Evolutionary conservation across 2,113 vertebrate genomes (phyloP).

Genomic region (Lophius piscatorius): DNA sequence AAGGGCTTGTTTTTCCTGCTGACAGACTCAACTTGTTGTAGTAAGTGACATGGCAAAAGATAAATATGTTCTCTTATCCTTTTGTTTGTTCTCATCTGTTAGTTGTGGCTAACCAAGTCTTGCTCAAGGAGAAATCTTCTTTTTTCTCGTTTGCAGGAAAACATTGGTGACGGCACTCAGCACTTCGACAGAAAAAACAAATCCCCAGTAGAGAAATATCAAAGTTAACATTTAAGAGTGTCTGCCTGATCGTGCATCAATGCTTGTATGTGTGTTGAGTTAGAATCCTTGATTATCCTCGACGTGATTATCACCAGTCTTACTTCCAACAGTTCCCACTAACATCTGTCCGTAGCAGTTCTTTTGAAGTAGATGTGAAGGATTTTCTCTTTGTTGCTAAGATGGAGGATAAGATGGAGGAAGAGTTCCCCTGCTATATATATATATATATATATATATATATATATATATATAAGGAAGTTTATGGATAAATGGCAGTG

Average conservation of each 20-base stretch:
- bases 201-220: neutral
- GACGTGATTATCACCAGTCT: constrained; percentile 59
- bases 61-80: neutral
- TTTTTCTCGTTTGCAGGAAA: too few species aligned
- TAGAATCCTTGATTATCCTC: constrained; percentile 53
- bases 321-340: constrained; percentile 51
- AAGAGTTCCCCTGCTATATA: constrained; percentile 32
- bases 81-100: neutral
- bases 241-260: constrained; percentile 36
- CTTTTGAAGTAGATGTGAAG: constrained; percentile 21
- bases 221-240: constrained; percentile 1
- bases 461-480: constrained; percentile 37
- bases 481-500: constrained; percentile 46
- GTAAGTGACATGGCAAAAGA: neutral
- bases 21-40: neutral
- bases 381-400: constrained; percentile 41
- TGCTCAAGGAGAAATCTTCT: too few species aligned
- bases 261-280: constrained; percentile 14
- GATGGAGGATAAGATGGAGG: constrained; percentile 40
- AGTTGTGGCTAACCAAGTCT: too few species aligned
- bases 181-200: neutral
- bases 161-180: too few species aligned
- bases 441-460: too few species aligned
- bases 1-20: neutral
- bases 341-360: constrained; percentile 61